These are phyloP conservation scores for Selene dorsalis DNA, from an alignment of 2,797 vertebrate species.

Conservation along the genomic window DNA sequence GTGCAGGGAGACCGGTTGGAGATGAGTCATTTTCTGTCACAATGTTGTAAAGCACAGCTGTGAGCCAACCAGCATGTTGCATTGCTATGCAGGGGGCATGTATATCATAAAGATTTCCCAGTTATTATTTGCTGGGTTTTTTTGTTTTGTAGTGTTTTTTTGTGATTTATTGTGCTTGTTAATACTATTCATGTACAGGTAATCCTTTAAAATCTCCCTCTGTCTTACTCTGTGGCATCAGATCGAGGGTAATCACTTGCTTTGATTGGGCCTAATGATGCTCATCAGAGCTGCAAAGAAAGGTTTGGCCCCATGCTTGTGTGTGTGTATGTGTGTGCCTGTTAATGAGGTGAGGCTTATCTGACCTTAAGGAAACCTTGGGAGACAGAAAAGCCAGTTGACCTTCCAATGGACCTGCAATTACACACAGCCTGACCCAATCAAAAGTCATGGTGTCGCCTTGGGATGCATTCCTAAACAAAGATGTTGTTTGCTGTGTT, in stretches of 20 bases:
- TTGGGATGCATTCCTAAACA: background rate
- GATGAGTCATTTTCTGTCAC: background rate
- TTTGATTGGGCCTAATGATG: conserved; percentile 65
- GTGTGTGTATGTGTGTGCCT: background rate
- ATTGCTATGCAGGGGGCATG: background rate
- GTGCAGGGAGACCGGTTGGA: background rate
- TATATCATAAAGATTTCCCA: background rate
- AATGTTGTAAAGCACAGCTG: background rate
- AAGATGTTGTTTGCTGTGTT: background rate
- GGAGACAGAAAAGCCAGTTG: conserved; percentile 38
- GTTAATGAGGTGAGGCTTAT: conserved; percentile 29
- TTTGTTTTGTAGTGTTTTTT: background rate
- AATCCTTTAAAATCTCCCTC: conserved; percentile 22
- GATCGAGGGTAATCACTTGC: conserved; percentile 52
- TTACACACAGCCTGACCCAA: conserved; percentile 17
- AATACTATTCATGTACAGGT: conserved; percentile 18
- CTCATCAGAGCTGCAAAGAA: conserved; percentile 47
- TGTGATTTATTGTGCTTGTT: conserved; percentile 21
- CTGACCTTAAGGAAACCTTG: conserved; percentile 35
- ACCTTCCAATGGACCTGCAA: conserved; percentile 36
- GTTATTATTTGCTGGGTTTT: background rate
- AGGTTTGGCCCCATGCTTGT: conserved; percentile 21
- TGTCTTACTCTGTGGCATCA: conserved; percentile 19
- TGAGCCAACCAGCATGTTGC: background rate
- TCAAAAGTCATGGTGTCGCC: background rate